Base-by-base conservation (phyloP, 2,797 vertebrate genomes). In the Eulemur mongoz region DNA sequence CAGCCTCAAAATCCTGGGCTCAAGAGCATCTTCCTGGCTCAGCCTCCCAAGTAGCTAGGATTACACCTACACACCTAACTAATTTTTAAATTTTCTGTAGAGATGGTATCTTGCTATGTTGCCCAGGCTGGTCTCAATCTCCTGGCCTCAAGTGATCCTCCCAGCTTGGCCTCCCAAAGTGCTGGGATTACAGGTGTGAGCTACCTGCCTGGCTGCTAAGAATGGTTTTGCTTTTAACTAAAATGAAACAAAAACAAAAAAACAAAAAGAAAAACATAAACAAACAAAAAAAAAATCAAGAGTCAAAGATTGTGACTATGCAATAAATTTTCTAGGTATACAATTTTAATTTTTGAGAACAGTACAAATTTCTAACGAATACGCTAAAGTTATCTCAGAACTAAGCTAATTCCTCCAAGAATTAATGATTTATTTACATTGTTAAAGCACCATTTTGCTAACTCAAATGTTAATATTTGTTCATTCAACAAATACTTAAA, bases 261-360 rank as follows among this genome's bases (percentile, higher is more conserved):
- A 50, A 15, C 45, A 50, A 50, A 52, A 54, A 13, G 18, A 52
- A 18, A 52, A 52, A 52, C 17, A 50, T 4, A 50, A 50, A 50
- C 25, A 25, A 57, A 10, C 23, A 59, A 59, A 10, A 91, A 81
- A 45, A 75, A 93, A 75, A 89, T 83, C 52, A 67, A 38, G 63
- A 13, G 35, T 22, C 38, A 52, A 91, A 72, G 40, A 30, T 10
- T 59, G 52, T 59, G 10, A 79, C 14, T n/a, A 89, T 67, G 50
- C 23, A 72, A 87, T 61, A 87, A 18, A 72, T 57, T 84, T 89
- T 94, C 50, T 65, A 79, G 38, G 7, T 48, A 80, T 38, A 61
- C 1, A 67, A 70, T 81, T 94, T 87, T 70, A 84, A 89, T 72
- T 94, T 95, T 93, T 38, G 15, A 91, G 30, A 65, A 78, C 0